Evolutionary conservation across 37 sponge, comb jelly and placozoan species (phyloP), one percentile per base, ranked within the genome.

Genomic region (Bolinopsis microptera): DNA sequence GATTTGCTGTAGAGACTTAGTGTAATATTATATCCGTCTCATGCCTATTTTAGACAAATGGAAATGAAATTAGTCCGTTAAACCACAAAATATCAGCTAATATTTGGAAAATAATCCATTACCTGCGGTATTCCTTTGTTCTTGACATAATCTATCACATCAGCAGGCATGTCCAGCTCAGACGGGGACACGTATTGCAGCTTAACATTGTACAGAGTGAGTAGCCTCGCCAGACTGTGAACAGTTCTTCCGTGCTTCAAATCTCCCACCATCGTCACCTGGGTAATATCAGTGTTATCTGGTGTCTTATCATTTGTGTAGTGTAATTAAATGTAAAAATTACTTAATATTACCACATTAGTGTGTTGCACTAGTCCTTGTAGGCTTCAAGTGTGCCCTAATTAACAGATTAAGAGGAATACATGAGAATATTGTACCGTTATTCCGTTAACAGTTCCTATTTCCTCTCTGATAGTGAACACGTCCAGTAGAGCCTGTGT

Each of bases 191-290:
- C 99, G 61, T 97, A 99, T 35, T 95, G 95, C 80, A 99, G 83
- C 83, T 72, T 38, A 0, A 99, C 96, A 0, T 83, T 76, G 93
- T 99, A 99, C 25, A 95, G 93, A 28, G 97, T 95, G 31, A 99
- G 95, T n/a, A 99, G 94, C 37, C 95, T 76, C 9, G 99, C 97
- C 31, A 99, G 96, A 0, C 97, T 97, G 95, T 99, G 99, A 24
- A 97, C 99, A 0, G 99, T 99, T 28, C 99, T 94, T 32, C 99
- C 99, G 94, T 99, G 99, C 76, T 97, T 99, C 38, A 99, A 93
- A 48, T 99, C 99, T 69, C 99, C 99, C n/a, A 97, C 99, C 95
- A 99, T 67, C 0, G 99, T 99, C 23, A 99, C 94, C 99, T 99
- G 48, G 16, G 36, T 34, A 21, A 67, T 61, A 18, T 61, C 9